Evolutionary conservation across 2,797 vertebrate species (phyloP).

Genomic region (Tokudaia tokunoshimensis): DNA sequence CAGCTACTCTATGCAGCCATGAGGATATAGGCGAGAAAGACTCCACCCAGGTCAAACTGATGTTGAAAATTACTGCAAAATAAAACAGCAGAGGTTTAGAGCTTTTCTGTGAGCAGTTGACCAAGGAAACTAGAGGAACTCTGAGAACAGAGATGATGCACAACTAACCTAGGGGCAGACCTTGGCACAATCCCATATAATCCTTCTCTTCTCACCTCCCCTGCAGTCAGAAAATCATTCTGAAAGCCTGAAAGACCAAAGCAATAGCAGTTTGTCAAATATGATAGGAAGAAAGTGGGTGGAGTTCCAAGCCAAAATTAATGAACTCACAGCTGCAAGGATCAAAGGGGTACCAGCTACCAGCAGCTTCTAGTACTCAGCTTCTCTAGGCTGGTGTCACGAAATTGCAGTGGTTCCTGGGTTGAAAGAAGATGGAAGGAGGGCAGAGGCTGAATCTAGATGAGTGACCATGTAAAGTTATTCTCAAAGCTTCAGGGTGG

Average conservation of each 20-base stretch:
- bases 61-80: neutral
- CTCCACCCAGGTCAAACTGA: neutral
- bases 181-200: neutral
- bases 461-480: neutral
- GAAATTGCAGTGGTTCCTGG: neutral
- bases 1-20: neutral
- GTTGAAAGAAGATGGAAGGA: neutral
- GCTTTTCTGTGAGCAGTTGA: neutral
- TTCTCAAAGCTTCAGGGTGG: too few species aligned
- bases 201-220: neutral
- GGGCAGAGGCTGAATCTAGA: too few species aligned
- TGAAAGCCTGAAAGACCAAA: neutral
- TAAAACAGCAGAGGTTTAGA: neutral
- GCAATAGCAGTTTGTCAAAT: neutral
- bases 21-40: fast-evolving
- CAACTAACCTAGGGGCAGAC: neutral
- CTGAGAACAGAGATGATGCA: too few species aligned
- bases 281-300: neutral
- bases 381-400: neutral
- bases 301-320: neutral
- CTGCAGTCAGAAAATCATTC: neutral
- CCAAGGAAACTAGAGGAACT: neutral
- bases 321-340: neutral
- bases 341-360: neutral
- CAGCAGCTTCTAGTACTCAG: neutral